Conservation (phyloP, 2,888 invertebrate genomes). For the Drosophila rellima region DNA sequence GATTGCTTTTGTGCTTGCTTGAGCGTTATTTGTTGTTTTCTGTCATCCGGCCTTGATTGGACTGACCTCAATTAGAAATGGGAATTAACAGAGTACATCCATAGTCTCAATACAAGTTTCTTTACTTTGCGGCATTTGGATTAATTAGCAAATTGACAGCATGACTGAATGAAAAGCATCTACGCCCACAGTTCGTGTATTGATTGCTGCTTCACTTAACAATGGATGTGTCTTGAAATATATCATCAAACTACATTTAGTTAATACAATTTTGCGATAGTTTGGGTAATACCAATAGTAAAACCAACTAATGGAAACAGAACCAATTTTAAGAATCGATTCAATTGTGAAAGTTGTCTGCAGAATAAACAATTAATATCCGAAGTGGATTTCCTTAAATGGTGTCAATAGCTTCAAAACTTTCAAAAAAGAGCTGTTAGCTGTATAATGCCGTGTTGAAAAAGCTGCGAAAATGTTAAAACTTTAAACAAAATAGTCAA, state of each 20-base stretch:
- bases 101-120: slow-evolving; percentile 44
- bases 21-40: slow-evolving; percentile 63
- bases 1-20: slow-evolving; percentile 69
- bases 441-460: too few species aligned
- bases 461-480: too few species aligned
- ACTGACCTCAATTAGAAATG: slow-evolving; percentile 65
- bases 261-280: slow-evolving; percentile 17
- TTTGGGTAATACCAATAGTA: not conserved
- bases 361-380: not conserved
- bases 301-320: not conserved
- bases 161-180: slow-evolving; percentile 60
- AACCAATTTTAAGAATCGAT: slow-evolving; percentile 12
- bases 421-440: too few species aligned
- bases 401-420: not conserved
- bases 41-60: slow-evolving; percentile 34
- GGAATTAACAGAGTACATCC: slow-evolving; percentile 3
- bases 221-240: slow-evolving; percentile 14
- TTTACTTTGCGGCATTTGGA: slow-evolving; percentile 52
- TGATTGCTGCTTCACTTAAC: slow-evolving; percentile 18
- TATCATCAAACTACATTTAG: slow-evolving; percentile 23
- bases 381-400: not conserved
- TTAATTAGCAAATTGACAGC: slow-evolving; percentile 71
- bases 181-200: slow-evolving; percentile 5
- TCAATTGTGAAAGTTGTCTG: slow-evolving; percentile 3
- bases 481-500: slow-evolving; percentile 2